Conservation (phyloP, 2,113 vertebrate genomes). For the Cranoglanis bouderius region DNA sequence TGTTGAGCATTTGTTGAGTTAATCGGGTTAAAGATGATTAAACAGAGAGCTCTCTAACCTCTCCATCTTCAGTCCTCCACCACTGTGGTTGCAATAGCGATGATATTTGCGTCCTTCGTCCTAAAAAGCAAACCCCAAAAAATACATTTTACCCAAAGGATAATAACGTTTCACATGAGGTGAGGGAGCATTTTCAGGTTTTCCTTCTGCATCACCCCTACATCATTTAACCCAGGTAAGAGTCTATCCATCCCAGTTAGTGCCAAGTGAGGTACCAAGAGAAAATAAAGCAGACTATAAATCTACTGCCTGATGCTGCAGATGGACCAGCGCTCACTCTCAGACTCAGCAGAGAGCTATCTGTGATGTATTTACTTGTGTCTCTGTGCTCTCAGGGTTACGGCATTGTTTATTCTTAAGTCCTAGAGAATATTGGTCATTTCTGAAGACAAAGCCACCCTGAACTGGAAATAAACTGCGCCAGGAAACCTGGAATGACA, state of each 20-base stretch:
- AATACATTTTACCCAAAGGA: not conserved
- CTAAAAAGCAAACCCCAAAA: conserved; percentile 52
- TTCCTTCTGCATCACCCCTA: not conserved
- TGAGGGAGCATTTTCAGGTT: not conserved
- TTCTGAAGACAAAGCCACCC: not conserved
- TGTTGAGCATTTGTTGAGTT: not conserved
- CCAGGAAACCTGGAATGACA: not conserved
- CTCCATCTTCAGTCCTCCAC: conserved; percentile 18
- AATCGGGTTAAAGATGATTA: not conserved
- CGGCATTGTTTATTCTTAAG: not conserved
- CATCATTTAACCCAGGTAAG: not conserved
- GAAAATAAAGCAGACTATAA: conserved; percentile 17
- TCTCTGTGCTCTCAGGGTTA: not conserved
- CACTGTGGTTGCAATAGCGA: conserved; percentile 67
- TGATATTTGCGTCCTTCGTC: conserved; percentile 69
- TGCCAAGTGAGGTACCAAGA: conserved; percentile 16
- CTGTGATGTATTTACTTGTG: not conserved
- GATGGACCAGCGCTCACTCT: not conserved
- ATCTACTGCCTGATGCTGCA: conserved; percentile 10
- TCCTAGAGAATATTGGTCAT: not conserved
- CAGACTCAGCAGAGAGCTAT: not conserved
- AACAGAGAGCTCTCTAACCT: conserved; percentile 13
- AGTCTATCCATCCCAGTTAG: not conserved
- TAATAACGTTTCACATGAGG: not conserved
- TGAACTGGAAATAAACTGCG: not conserved